phyloP scores from a whole-genome alignment of 1,140 invertebrate species.

The Calephelis virginiensis region DNA sequence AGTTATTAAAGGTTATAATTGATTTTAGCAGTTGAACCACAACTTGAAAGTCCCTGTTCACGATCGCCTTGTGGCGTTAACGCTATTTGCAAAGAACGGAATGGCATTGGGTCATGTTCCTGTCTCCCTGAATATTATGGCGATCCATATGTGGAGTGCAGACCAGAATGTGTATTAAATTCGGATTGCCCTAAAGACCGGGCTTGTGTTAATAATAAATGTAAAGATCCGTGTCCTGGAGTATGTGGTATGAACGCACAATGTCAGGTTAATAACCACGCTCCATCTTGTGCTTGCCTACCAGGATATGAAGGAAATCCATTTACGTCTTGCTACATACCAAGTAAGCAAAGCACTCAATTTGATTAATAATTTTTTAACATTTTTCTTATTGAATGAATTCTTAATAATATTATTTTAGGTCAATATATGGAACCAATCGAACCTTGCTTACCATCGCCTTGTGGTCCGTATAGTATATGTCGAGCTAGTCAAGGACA shows the following conservation, averaged over 20 bases:
- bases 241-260: slow-evolving; percentile 83
- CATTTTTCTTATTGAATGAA: background rate
- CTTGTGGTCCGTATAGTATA: slow-evolving; percentile 85
- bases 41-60: slow-evolving; percentile 79
- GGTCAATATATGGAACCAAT: slow-evolving; percentile 67
- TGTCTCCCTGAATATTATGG: slow-evolving; percentile 85
- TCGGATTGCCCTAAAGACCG: slow-evolving; percentile 82
- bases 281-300: slow-evolving; percentile 84
- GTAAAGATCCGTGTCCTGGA: slow-evolving; percentile 82
- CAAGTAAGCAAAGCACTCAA: slow-evolving; percentile 34
- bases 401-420: slow-evolving; percentile 43
- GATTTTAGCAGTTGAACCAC: slow-evolving; percentile 63
- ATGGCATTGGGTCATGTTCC: slow-evolving; percentile 84
- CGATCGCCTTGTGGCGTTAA: slow-evolving; percentile 89
- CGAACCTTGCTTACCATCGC: slow-evolving; percentile 83
- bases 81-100: slow-evolving; percentile 87
- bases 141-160: slow-evolving; percentile 85
- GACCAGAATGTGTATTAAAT: slow-evolving; percentile 86
- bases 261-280: slow-evolving; percentile 85
- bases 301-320: slow-evolving; percentile 86
- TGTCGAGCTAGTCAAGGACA: slow-evolving; percentile 83
- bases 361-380: background rate
- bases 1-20: slow-evolving; percentile 22
- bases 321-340: slow-evolving; percentile 80
- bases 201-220: slow-evolving; percentile 83